These are phyloP conservation scores for Benthosema pterotum DNA, from an alignment of 2,797 vertebrate genomes.

Conservation along the genomic window DNA sequence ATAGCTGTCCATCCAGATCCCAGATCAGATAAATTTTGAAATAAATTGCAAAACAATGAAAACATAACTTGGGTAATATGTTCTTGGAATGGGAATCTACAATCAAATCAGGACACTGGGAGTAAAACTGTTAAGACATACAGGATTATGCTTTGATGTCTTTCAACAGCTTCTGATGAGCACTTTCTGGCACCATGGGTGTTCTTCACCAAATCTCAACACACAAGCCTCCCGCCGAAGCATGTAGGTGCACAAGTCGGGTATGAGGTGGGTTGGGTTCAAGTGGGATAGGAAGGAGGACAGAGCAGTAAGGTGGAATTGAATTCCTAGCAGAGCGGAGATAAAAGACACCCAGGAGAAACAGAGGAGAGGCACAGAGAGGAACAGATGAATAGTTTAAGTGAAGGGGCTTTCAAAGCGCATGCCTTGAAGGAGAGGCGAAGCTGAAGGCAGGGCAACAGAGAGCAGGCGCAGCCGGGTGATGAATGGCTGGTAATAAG, in stretches of 20 bases:
- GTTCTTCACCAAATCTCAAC: constrained; percentile 19
- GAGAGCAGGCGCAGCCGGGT: constrained; percentile 40
- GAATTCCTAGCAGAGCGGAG: background rate
- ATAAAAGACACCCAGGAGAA: constrained; percentile 36
- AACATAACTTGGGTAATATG: no score
- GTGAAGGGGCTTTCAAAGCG: constrained; percentile 50
- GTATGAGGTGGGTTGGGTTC: no score
- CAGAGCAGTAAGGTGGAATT: constrained; percentile 15
- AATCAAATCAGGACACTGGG: no score
- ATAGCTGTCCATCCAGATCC: no score
- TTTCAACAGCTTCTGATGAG: constrained; percentile 44
- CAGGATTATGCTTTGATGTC: constrained; percentile 30
- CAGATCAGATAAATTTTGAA: no score
- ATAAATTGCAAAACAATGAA: no score
- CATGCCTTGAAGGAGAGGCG: constrained; percentile 46
- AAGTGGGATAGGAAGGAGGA: constrained; percentile 3
- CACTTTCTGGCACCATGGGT: constrained; percentile 28
- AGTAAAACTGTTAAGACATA: constrained; percentile 20
- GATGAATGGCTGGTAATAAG: constrained; percentile 78
- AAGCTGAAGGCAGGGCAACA: constrained; percentile 46
- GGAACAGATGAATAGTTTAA: constrained; percentile 54
- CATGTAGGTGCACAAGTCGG: no score
- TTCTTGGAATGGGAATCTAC: no score
- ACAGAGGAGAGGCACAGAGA: constrained; percentile 37
- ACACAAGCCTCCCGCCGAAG: no score